These are phyloP conservation scores for Idaea dimidiata DNA, from an alignment of 2,888 invertebrate genomes.

Conservation along the genomic window DNA sequence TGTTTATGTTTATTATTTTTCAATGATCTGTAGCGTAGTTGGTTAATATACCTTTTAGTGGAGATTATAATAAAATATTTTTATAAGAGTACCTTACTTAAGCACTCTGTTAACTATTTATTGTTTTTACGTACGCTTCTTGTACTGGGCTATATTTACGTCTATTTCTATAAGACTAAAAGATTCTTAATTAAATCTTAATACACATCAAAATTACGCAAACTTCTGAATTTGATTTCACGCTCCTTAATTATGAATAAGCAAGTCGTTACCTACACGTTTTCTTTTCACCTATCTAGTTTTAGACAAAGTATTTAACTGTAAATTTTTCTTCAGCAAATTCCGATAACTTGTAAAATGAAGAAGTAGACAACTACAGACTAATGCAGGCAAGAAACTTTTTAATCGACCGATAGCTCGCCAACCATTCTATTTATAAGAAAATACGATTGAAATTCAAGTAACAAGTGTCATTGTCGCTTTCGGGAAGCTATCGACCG, in stretches of 20 bases:
- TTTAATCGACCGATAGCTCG: not conserved
- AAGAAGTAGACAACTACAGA: conserved; percentile 27
- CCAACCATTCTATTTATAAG: not conserved
- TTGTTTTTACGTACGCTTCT: too few relatives aligned
- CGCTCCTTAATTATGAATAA: not conserved
- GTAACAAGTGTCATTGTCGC: not conserved
- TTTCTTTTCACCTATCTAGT: not conserved
- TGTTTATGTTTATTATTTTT: too few relatives aligned
- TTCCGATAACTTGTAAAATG: not conserved
- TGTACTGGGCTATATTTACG: too few relatives aligned
- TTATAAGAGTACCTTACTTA: too few relatives aligned
- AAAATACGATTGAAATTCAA: not conserved
- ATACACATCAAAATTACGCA: not conserved
- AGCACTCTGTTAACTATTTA: too few relatives aligned
- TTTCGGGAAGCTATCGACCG: not conserved
- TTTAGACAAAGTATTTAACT: not conserved
- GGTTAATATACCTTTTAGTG: too few relatives aligned
- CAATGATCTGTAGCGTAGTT: too few relatives aligned
- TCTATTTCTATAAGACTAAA: too few relatives aligned
- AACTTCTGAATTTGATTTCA: not conserved
- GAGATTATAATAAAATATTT: too few relatives aligned
- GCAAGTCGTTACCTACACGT: not conserved
- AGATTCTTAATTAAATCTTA: not conserved
- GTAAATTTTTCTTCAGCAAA: not conserved
- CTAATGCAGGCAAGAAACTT: conserved; percentile 38